Evolutionary conservation across 2,888 invertebrate genomes (phyloP), one percentile per base, ranked within the genome.

Genomic region (Phorcus lineatus): DNA sequence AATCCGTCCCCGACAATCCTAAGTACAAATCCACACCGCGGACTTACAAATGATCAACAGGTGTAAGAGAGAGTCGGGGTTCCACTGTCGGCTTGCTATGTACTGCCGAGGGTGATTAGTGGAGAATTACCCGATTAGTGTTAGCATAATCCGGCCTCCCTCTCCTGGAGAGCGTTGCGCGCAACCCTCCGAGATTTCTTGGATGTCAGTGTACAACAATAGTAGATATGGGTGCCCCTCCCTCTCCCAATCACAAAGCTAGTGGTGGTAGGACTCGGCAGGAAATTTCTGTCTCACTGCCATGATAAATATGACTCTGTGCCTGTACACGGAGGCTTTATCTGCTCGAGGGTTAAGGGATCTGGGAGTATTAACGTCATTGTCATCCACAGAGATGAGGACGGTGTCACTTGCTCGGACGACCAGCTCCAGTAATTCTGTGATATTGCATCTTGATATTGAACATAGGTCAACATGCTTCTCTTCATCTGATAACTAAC

Each of bases 81-180:
- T 24, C 62, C 62, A 28, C 28, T 24, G 62, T 62, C 28, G 62
- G 28, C 28, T 17, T 62, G 62, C 17, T 28, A 24, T 3, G 6
- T 28, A 62, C 24, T 28, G 28, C 62, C 62, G 28, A 62, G 62
- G 28, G 28, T 24, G 62, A 62, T 62, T 62, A 62, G 24, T 16
- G 22, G 28, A 62, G 62, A 28, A 62, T 62, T 62, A 62, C 62
- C 62, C 9, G 62, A 62, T 62, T 62, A 62, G 62, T 62, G 62
- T 62, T 62, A 16, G 62, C 28, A 62, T 62, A 62, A 62, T 62
- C 62, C 28, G 62, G 24, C 22, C 62, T 1, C 62, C 4, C 28
- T 62, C 62, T 28, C 62, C 62, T 11, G 6, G 19, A 62, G 62
- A 24, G 62, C 62, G 2, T 11, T 28, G 28, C 11, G 62, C 28